phyloP scores from a whole-genome alignment of 2,113 vertebrate genomes.

The Rhipidura dahli region DNA sequence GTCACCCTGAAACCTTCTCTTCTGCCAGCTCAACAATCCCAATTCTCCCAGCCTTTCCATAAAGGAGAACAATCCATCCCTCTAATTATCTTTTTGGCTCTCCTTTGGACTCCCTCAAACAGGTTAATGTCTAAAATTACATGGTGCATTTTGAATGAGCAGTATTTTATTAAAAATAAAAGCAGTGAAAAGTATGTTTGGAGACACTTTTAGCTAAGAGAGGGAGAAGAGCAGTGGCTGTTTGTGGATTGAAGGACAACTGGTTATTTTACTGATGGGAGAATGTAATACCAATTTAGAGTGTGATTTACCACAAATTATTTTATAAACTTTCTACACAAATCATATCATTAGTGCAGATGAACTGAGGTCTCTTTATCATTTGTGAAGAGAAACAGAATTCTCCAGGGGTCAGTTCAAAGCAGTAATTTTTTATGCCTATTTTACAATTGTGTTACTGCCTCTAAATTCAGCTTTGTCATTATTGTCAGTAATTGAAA shows the following conservation, averaged over 20 bases:
- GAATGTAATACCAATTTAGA: neutral
- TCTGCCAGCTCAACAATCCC: neutral
- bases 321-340: neutral
- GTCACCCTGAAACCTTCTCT: neutral
- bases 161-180: neutral
- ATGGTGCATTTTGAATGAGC: neutral
- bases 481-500: neutral
- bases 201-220: neutral
- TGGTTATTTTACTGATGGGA: neutral
- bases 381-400: neutral
- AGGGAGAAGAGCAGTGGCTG: neutral
- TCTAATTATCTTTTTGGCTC: neutral
- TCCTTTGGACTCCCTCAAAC: neutral
- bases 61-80: neutral
- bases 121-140: neutral
- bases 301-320: fast-evolving
- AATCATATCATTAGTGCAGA: neutral
- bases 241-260: neutral
- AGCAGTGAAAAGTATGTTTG: neutral
- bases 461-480: neutral
- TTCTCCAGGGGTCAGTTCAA: neutral
- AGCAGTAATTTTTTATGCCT: neutral
- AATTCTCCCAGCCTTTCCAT: neutral
- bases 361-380: neutral
- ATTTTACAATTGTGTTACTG: neutral